phyloP scores from a whole-genome alignment of 2,113 vertebrate genomes.

The Cacatua alba region DNA sequence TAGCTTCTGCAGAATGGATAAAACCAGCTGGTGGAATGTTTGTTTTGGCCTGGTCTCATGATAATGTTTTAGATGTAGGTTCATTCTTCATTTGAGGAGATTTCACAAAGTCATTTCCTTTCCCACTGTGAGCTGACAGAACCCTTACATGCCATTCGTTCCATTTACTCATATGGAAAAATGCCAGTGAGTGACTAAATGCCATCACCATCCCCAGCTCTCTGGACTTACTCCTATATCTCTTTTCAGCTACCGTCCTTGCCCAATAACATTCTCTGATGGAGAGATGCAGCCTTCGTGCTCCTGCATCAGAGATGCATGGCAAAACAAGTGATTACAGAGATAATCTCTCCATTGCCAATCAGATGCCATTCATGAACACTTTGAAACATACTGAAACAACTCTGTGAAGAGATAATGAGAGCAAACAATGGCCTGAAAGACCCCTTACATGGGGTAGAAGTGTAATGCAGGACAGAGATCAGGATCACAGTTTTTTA shows the following conservation, averaged over 20 bases:
- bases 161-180: background rate
- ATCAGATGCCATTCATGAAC: rapidly evolving
- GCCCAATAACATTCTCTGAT: background rate
- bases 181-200: background rate
- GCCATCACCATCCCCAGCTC: rapidly evolving
- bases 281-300: background rate
- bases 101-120: background rate
- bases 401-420: background rate
- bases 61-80: background rate
- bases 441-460: background rate
- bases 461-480: background rate
- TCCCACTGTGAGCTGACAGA: background rate
- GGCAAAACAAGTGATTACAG: background rate
- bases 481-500: rapidly evolving
- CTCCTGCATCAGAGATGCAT: background rate
- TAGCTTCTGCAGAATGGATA: background rate
- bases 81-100: background rate
- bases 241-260: background rate
- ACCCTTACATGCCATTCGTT: background rate
- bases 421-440: background rate
- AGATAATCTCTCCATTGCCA: background rate
- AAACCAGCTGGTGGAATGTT: background rate
- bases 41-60: background rate
- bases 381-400: background rate
- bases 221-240: background rate